Conservation (phyloP, 2,888 invertebrate species). For the Oligia strigilis region DNA sequence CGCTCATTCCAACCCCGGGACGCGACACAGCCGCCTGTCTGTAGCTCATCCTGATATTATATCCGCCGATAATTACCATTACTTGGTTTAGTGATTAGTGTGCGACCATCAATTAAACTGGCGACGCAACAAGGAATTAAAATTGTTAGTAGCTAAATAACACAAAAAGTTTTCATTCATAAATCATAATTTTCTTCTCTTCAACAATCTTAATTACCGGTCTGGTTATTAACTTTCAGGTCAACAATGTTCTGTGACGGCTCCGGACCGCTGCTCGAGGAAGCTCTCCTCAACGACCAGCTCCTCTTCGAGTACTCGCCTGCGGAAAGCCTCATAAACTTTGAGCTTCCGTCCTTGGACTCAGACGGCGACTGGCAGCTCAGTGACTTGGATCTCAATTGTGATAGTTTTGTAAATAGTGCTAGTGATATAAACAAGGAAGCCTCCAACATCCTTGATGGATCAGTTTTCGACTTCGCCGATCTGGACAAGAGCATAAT, state of each 20-base stretch:
- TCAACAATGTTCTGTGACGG: slow-evolving; percentile 82
- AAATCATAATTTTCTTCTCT: background rate
- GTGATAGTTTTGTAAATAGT: slow-evolving; percentile 84
- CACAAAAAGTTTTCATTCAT: slow-evolving; percentile 34
- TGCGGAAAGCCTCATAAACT: slow-evolving; percentile 87
- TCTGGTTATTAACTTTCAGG: slow-evolving; percentile 73
- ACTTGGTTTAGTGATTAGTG: slow-evolving; percentile 18
- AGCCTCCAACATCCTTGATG: slow-evolving; percentile 75
- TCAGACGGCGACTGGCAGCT: slow-evolving; percentile 82
- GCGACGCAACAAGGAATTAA: slow-evolving; percentile 23
- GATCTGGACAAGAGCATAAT: slow-evolving; percentile 85
- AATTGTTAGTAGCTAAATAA: slow-evolving; percentile 53
- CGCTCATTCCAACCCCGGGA: slow-evolving; percentile 81
- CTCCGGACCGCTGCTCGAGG: slow-evolving; percentile 78
- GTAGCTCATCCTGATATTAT: slow-evolving; percentile 72
- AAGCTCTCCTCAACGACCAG: slow-evolving; percentile 83
- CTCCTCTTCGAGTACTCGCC: slow-evolving; percentile 86
- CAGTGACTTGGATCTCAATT: slow-evolving; percentile 83
- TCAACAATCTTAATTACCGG: slow-evolving; percentile 9
- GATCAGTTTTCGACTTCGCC: slow-evolving; percentile 83
- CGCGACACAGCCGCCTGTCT: slow-evolving; percentile 79
- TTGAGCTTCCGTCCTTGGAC: slow-evolving; percentile 82
- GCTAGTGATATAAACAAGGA: slow-evolving; percentile 80
- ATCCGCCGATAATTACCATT: slow-evolving; percentile 48
- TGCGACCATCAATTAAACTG: slow-evolving; percentile 50